These are phyloP conservation scores for Brachionus sp. DNA, from an alignment of 1,140 invertebrate genomes.

Conservation along the genomic window DNA sequence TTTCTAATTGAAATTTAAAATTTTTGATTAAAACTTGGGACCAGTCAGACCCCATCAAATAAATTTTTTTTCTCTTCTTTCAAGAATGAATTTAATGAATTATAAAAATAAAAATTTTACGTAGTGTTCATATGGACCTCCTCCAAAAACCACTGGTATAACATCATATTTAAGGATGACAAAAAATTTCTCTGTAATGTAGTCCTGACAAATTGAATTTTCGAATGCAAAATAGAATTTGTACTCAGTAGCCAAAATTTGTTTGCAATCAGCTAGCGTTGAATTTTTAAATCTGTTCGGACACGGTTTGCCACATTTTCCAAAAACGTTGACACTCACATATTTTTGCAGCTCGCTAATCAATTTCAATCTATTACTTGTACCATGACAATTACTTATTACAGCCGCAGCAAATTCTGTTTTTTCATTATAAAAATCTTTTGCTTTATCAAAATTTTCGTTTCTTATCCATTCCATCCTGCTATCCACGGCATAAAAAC, in stretches of 20 bases:
- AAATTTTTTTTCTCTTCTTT: too few species aligned
- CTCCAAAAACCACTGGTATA: conserved; percentile 46
- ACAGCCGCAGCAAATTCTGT: background rate
- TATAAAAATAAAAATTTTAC: background rate
- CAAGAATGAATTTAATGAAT: too few species aligned
- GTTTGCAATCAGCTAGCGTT: background rate
- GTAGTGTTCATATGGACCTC: conserved; percentile 21
- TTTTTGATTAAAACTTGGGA: too few species aligned
- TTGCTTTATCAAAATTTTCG: background rate
- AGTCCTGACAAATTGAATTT: conserved; percentile 46
- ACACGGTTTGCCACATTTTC: conserved; percentile 34
- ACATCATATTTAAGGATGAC: conserved; percentile 19
- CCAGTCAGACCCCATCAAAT: too few species aligned
- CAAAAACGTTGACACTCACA: background rate
- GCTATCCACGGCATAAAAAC: background rate
- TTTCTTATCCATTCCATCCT: background rate
- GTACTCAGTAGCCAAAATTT: background rate
- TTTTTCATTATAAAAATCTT: background rate
- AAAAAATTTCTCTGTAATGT: conserved; percentile 48
- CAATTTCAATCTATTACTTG: conserved; percentile 23
- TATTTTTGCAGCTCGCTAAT: conserved; percentile 32
- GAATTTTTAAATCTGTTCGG: background rate
- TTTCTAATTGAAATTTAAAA: too few species aligned
- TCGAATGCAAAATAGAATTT: conserved; percentile 48
- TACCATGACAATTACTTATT: conserved; percentile 8